These are phyloP conservation scores for Gephyroberyx darwinii DNA, from an alignment of 2,797 vertebrate species.

Conservation along the genomic window DNA sequence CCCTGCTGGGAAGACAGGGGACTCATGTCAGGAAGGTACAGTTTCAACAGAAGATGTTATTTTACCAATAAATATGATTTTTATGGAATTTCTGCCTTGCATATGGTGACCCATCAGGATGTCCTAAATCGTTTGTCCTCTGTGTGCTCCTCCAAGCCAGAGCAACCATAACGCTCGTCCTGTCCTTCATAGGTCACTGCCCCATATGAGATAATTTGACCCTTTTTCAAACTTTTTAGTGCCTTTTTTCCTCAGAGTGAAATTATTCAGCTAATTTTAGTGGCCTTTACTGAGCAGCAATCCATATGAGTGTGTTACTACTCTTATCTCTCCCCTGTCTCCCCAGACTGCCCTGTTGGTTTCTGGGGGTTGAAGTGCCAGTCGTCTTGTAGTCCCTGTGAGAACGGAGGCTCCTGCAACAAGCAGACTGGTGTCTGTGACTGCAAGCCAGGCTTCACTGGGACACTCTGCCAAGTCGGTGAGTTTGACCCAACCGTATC, in stretches of 20 bases:
- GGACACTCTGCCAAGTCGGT: slow-evolving; percentile 74
- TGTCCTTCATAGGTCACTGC: not conserved
- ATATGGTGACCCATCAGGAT: not conserved
- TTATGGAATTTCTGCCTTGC: not conserved
- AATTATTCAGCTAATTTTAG: slow-evolving; percentile 8
- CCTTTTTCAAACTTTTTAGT: not conserved
- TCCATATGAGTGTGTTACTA: slow-evolving; percentile 19
- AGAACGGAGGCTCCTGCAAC: slow-evolving; percentile 77
- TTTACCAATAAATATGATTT: slow-evolving; percentile 20
- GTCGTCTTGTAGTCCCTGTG: slow-evolving; percentile 70
- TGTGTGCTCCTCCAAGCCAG: not conserved
- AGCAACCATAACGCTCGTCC: not conserved
- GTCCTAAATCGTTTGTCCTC: not conserved
- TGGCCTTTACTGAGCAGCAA: slow-evolving; percentile 17
- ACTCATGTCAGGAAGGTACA: slow-evolving; percentile 69
- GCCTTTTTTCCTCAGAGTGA: not conserved
- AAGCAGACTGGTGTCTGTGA: slow-evolving; percentile 76
- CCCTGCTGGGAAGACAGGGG: slow-evolving; percentile 76
- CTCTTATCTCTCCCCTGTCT: slow-evolving; percentile 22
- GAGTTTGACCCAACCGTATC: slow-evolving; percentile 7
- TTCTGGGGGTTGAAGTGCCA: slow-evolving; percentile 79
- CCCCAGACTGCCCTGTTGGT: slow-evolving; percentile 76
- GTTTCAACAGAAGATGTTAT: not conserved
- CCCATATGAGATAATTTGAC: not conserved
- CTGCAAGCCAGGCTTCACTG: slow-evolving; percentile 78